Base-by-base conservation (phyloP, 2,888 invertebrate genomes). In the Tiphia femorata region DNA sequence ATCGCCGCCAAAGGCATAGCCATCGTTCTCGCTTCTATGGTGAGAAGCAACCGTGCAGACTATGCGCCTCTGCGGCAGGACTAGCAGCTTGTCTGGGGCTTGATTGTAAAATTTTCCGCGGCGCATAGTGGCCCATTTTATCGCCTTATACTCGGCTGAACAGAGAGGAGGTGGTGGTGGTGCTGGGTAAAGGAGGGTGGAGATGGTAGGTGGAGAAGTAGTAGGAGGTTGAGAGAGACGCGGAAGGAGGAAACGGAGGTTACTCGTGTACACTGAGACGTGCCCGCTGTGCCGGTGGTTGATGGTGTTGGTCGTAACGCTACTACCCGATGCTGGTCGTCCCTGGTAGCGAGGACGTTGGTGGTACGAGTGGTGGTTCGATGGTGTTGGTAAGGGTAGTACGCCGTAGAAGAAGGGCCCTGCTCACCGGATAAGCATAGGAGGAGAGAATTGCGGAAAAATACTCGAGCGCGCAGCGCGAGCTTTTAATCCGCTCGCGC, bases 101-200 rank as follows among this genome's bases (percentile, higher is more conserved):
- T 73, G 76, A 77, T 78, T 76, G 76, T 78, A 72, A 77, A 78
- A 76, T 76, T 76, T 75, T 75, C 72, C 70, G 72, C 71, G 62
- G 65, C 65, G 72, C 71, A 69, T 70, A 73, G 75, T 70, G 67
- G 74, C 75, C 70, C 75, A 75, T 76, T 77, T 76, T 76, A 76
- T 78, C 76, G 75, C 66, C 70, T 76, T 70, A 58, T 54, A 54
- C 63, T 47, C 56, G 42, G 44, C 48, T 44, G 40, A 56, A 49
- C 51, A 50, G 38, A 55, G 30, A 46, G 37, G 10, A 19, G 42
- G n/a, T 41, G 42, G 8, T 25, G 7, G 21, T 23, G 47, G 23
- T 16, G 16, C 5, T 7, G 23, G 20, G 42, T 7, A 49, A 43
- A 23, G 20, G 33, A 38, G 29, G 17, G 35, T 10, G 21, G 20